A percentile compares a stretch with the other conserved stretches of the same genome.
These are phyloP conservation scores for Zygogramma bicolorata DNA, from an alignment of 2,888 invertebrate species.

Conservation along the genomic window DNA sequence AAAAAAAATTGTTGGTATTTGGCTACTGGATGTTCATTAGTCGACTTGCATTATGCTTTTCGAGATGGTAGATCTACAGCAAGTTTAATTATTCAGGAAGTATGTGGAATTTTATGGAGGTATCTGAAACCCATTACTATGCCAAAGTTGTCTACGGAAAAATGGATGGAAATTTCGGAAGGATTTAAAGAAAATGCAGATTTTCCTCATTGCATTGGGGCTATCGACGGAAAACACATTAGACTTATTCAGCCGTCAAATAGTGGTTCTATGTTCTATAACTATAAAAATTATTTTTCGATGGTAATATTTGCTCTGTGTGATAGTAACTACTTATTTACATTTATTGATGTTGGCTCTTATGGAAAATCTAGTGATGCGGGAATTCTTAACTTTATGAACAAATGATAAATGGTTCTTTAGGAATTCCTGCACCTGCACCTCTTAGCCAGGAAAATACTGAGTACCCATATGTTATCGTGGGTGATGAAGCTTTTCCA, in stretches of 20 bases:
- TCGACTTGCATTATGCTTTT: conserved; percentile 29
- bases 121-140: conserved; percentile 24
- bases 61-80: conserved; percentile 30
- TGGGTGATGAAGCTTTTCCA: conserved; percentile 33
- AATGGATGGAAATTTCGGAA: conserved; percentile 7
- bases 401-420: conserved; percentile 23
- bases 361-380: conserved; percentile 32
- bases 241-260: conserved; percentile 17
- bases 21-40: conserved; percentile 29
- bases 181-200: conserved; percentile 21
- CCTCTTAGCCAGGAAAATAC: conserved; percentile 1
- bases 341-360: conserved; percentile 24
- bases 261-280: conserved; percentile 23
- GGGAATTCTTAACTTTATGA: conserved; percentile 22
- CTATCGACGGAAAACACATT: conserved; percentile 21
- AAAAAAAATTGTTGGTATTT: conserved; percentile 25
- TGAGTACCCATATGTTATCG: conserved; percentile 29
- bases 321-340: conserved; percentile 32
- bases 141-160: conserved; percentile 22
- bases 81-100: conserved; percentile 31
- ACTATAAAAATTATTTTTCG: conserved; percentile 24
- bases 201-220: conserved; percentile 21
- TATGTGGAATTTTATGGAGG: conserved; percentile 39
- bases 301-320: conserved; percentile 25
- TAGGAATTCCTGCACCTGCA: conserved; percentile 16